Base-by-base conservation (phyloP, 2,888 invertebrate genomes). In the Agrotis exclamationis region DNA sequence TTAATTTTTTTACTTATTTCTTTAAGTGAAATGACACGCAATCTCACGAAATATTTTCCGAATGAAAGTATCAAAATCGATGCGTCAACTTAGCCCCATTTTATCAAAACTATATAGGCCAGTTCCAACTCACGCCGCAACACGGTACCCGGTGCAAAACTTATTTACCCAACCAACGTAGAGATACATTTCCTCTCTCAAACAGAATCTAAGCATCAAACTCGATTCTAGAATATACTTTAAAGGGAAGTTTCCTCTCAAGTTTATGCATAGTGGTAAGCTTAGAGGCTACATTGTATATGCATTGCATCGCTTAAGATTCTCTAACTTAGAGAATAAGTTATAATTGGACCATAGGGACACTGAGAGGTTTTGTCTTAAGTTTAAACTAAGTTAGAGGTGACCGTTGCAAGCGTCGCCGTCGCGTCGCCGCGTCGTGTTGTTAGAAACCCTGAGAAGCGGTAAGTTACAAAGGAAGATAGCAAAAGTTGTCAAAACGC, bases 291-390 rank as follows among this genome's bases (percentile, higher is more conserved):
- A 75, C 65, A 76, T 78, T 83, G 70, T 83, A 71, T 74, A 85
- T 80, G 84, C 85, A 85, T 85, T 84, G 84, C 79, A 81, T 79
- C 73, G 81, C 84, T 83, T 76, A 72, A 45, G 50, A 85, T 69
- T 75, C 72, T 67, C 24, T 65, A 79, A 78, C 75, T 85, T 84
- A 59, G 70, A 57, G 81, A 81, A 77, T 79, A 85, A 84, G 69
- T 85, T 85, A 75, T 85, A 85, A 85, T 84, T 84, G 86, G 77
- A 79, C 76, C 75, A 74, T 79, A 69, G 69, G 68, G 84, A 80
- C 56, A 57, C 50, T 63, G 72, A 59, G 76, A 76, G 70, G 78
- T 85, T 80, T 81, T 75, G 84, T 81, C 76, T 78, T 70, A 74
- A 80, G 75, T 85, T 83, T 73, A 47, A 85, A 71, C 74, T 48